Evolutionary conservation across 2,888 invertebrate genomes (phyloP).

Genomic region (Octonoba sinensis): DNA sequence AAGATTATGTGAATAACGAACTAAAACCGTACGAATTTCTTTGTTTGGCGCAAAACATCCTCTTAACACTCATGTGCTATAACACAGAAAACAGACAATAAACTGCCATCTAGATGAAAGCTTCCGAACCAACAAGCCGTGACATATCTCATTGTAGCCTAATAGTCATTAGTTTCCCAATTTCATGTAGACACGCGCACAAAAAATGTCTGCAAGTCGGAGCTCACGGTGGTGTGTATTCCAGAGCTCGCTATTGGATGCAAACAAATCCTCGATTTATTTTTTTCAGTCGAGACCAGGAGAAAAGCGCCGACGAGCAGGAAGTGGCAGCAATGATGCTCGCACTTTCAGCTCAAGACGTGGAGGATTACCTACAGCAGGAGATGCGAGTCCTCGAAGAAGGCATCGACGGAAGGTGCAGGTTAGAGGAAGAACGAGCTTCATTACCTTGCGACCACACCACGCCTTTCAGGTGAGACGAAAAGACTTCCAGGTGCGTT

Average conservation of each 20-base stretch:
- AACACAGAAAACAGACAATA: no score
- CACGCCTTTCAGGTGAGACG: constrained; percentile 73
- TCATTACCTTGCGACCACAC: constrained; percentile 79
- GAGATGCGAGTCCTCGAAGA: constrained; percentile 15
- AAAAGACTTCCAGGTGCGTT: constrained; percentile 84
- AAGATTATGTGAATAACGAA: no score
- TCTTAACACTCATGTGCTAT: no score
- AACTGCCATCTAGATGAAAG: no score
- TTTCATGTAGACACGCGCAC: no score
- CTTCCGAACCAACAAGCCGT: no score
- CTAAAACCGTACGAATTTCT: no score
- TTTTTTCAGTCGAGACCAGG: constrained; percentile 33
- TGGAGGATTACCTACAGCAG: constrained; percentile 46
- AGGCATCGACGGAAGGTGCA: constrained; percentile 22
- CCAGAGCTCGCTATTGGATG: neutral
- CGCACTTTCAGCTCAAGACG: constrained; percentile 47
- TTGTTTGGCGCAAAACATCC: no score
- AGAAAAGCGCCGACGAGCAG: constrained; percentile 29
- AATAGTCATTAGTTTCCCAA: no score
- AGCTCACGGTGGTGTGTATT: no score
- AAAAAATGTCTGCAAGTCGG: no score
- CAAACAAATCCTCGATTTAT: neutral
- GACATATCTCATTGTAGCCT: no score
- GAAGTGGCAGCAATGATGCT: constrained; percentile 49
- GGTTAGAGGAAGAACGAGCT: constrained; percentile 73